phyloP scores from a whole-genome alignment of 2,888 invertebrate genomes.

The Xanthorhoe designata region DNA sequence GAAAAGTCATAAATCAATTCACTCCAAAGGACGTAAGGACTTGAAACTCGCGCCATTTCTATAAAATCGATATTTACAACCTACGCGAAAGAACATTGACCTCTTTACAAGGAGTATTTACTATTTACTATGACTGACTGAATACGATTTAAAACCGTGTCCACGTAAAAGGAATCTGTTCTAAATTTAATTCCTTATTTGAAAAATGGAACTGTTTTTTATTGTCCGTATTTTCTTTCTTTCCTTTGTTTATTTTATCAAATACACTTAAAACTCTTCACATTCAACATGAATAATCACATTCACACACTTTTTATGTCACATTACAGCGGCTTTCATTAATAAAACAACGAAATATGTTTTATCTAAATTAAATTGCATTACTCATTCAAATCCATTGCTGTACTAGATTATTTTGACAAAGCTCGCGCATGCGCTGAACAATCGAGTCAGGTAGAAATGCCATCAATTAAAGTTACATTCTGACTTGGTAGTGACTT shows the following conservation, averaged over 20 bases:
- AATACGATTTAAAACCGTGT: constrained; percentile 14
- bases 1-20: constrained; percentile 39
- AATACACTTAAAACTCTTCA: constrained; percentile 17
- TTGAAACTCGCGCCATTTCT: constrained; percentile 67
- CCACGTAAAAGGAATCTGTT: constrained; percentile 8
- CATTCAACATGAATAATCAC: not conserved
- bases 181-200: constrained; percentile 26
- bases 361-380: constrained; percentile 45
- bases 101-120: constrained; percentile 49
- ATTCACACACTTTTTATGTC: constrained; percentile 4
- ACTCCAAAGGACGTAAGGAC: constrained; percentile 14
- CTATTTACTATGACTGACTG: constrained; percentile 29
- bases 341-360: constrained; percentile 16
- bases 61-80: constrained; percentile 75
- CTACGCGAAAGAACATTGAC: constrained; percentile 69
- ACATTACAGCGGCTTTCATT: constrained; percentile 9
- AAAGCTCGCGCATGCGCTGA: constrained; percentile 77
- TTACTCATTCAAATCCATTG: constrained; percentile 54
- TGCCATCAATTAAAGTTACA: constrained; percentile 49
- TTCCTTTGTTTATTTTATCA: constrained; percentile 34
- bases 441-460: constrained; percentile 55
- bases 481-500: constrained; percentile 51
- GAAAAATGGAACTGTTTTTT: constrained; percentile 8
- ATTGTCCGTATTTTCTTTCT: constrained; percentile 27
- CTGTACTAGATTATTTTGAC: constrained; percentile 73